Base-by-base conservation (phyloP, 2,888 invertebrate species). In the Drosophila cracens region DNA sequence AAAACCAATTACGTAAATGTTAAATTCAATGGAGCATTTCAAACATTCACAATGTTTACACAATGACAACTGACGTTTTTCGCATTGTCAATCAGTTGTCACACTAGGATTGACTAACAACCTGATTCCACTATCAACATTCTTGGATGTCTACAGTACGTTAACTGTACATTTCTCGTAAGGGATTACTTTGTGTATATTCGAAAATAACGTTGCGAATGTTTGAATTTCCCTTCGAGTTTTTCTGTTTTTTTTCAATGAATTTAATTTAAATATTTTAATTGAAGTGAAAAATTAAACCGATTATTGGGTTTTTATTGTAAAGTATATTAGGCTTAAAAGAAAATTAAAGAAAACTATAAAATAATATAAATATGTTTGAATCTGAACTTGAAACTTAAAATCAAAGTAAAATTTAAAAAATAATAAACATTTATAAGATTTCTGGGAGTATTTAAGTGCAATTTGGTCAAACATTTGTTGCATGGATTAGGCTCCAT, bases 81-180 rank as follows among this genome's bases (percentile, higher is more conserved):
- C 21, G 46, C 46, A 46, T 46, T 46, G 46, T 46, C 46, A 46
- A 46, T 46, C 46, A 46, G 13, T 46, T 43, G 43, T 21, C 43
- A 43, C 43, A 43, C 6, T 21, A 7, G 13, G 7, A 21, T 46
- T 46, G 46, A 21, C 21, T 21, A 16, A 21, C 21, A 21, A 13
- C 4, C 46, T 21, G 21, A 46, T 46, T 7, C 21, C 46, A 21
- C 21, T 21, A 46, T 7, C 21, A 21, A 21, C 21, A 46, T 25
- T 46, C 13, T 46, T 46, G 46, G 21, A 46, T 16, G 21, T 16
- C 21, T 25, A 25, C 46, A 16, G 21, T 11, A 40, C 4, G 11
- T 25, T 46, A 1, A 16, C 21, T 46, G 21, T 46, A 46, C 7
- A 7, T 46, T 46, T 46, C 21, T 7, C 16, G 4, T 46, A 46